Base-by-base conservation (phyloP, 2,113 vertebrate genomes). In the Rissa tridactyla region DNA sequence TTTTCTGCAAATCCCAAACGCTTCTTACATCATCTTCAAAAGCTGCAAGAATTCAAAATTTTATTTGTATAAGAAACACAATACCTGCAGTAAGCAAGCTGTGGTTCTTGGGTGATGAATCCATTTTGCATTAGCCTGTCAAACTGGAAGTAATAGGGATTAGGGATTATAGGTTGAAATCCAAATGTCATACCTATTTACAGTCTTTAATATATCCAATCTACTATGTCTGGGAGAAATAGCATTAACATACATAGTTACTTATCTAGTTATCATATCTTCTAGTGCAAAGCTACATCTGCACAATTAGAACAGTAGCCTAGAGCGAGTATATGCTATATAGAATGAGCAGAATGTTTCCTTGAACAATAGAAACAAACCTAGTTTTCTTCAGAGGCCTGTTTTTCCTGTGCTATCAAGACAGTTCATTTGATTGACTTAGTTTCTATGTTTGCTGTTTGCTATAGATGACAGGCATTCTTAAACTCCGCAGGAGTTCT, bases 121-220 rank as follows among this genome's bases (percentile, higher is more conserved):
- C n/a, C 42, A 6, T 80, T 76, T 49, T 11, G 6, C n/a, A 64
- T 55, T 68, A 86, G 36, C 29, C 57, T 32, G 5, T 29, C 44
- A 44, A 22, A 72, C 58, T 79, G 84, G 88, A 93, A 95, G 88
- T 64, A 90, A 82, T 23, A 88, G 36, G 69, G 79, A 90, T 94
- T 91, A 86, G 49, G 65, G 65, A 93, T 90, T 93, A 90, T 10
- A 47, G 30, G 15, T 69, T 82, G 82, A 90, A 90, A 82, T 90
- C 40, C 54, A 88, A 90, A 86, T 80, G 54, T 47, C 52, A 38
- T 61, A 42, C 34, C 13, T 72, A 85, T 87, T 93, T 77, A n/a
- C 75, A 69, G 44, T 88, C 82, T 77, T 79, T 79, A 88, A 38
- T 51, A 87, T 52, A 30, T 90, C 44, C 11, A 69, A 14, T 86